phyloP scores from a whole-genome alignment of 2,888 invertebrate species.

The Orthosia cruda region DNA sequence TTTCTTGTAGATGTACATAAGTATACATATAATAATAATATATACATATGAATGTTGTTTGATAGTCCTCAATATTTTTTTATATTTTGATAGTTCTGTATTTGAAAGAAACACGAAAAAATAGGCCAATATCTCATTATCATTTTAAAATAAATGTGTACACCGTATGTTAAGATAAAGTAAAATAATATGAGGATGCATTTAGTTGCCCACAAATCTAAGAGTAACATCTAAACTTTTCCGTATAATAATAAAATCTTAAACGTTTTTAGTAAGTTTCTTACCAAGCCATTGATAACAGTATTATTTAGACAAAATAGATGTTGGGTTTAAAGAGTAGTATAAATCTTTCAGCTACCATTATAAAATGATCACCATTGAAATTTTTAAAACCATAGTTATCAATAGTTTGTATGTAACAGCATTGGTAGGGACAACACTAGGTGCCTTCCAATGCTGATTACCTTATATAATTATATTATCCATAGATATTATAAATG shows the following conservation, averaged over 20 bases:
- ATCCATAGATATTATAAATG: conserved; percentile 88
- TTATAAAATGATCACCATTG: conserved; percentile 82
- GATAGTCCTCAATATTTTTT: conserved; percentile 92
- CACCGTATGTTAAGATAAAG: conserved; percentile 87
- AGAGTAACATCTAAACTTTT: conserved; percentile 79
- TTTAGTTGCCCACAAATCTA: conserved; percentile 88
- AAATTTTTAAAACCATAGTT: conserved; percentile 83
- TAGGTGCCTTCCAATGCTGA: conserved; percentile 79
- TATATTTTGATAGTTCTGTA: conserved; percentile 93
- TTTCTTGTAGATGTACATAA: conserved; percentile 91
- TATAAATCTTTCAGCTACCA: conserved; percentile 87
- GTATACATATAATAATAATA: conserved; percentile 88
- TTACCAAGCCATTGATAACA: conserved; percentile 92
- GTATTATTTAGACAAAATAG: conserved; percentile 91
- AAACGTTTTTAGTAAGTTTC: conserved; percentile 86
- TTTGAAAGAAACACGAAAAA: conserved; percentile 88
- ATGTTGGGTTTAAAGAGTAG: conserved; percentile 87
- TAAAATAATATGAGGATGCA: conserved; percentile 86
- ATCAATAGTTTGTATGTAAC: conserved; percentile 87
- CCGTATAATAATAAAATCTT: conserved; percentile 81
- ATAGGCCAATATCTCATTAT: conserved; percentile 91
- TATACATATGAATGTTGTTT: conserved; percentile 92
- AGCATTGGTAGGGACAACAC: conserved; percentile 77
- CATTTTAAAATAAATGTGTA: conserved; percentile 87
- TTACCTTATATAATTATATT: conserved; percentile 79